These are phyloP conservation scores for Stichopus horrens DNA, from an alignment of 53 echinoderm and acorn worm genomes.

Conservation along the genomic window DNA sequence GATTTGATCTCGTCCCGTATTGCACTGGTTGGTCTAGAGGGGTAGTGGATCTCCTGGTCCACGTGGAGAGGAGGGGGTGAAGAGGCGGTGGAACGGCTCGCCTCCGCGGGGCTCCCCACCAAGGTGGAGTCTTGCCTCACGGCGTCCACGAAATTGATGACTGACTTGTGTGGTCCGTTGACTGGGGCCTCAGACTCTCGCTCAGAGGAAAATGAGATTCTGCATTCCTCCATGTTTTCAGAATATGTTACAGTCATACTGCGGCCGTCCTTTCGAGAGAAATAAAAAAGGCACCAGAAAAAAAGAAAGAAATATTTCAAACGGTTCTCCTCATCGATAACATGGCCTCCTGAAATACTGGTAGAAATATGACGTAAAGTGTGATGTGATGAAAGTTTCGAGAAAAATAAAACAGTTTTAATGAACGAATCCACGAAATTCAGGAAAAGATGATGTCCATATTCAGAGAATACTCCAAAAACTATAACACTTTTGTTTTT, in stretches of 20 bases:
- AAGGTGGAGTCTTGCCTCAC: neutral
- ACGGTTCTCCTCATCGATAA: too few relatives aligned
- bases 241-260: constrained; percentile 48
- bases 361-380: too few relatives aligned
- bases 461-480: neutral
- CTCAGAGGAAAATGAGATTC: constrained; percentile 39
- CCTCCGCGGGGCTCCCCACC: constrained; percentile 6
- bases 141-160: constrained; percentile 34
- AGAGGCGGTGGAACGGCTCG: constrained; percentile 36
- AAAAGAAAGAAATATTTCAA: too few relatives aligned
- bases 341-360: too few relatives aligned
- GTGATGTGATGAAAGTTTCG: too few relatives aligned
- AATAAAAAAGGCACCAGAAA: too few relatives aligned
- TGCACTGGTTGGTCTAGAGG: constrained; percentile 14
- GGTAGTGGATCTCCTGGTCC: neutral
- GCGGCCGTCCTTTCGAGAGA: constrained; percentile 15
- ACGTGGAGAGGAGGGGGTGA: constrained; percentile 43
- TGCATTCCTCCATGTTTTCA: constrained; percentile 47
- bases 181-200: constrained; percentile 30
- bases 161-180: constrained; percentile 26
- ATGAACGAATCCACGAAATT: too few relatives aligned
- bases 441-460: neutral
- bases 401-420: neutral
- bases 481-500: neutral
- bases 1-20: constrained; percentile 23